phyloP scores from a whole-genome alignment of 2,113 vertebrate species.

The Phrynosoma platyrhinos region DNA sequence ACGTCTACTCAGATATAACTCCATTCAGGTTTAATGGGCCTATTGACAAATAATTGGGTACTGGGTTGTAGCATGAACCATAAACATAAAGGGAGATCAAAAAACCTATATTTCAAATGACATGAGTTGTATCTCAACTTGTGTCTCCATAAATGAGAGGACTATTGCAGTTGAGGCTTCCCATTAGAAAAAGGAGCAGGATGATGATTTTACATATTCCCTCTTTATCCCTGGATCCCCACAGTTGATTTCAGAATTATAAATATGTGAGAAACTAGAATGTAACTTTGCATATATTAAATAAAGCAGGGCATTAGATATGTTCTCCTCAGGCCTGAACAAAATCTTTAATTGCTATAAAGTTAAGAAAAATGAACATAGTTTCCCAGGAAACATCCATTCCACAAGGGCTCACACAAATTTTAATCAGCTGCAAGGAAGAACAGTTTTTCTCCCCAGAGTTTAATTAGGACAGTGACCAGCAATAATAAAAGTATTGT shows the following conservation, averaged over 20 bases:
- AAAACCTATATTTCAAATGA: neutral
- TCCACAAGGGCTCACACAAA: neutral
- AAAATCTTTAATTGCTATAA: conserved; percentile 11
- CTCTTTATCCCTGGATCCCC: neutral
- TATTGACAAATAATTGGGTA: neutral
- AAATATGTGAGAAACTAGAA: neutral
- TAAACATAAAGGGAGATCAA: neutral
- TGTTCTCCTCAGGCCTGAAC: neutral
- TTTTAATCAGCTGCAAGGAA: conserved; percentile 17
- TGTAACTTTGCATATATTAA: neutral
- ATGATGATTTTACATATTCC: neutral
- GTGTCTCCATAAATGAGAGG: neutral
- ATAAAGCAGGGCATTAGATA: neutral
- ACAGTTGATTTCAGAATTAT: neutral
- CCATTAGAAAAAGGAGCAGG: neutral
- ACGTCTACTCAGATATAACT: neutral
- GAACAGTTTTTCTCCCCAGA: neutral
- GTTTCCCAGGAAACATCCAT: conserved; percentile 7
- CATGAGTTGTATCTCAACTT: too few relatives aligned
- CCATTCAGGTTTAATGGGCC: neutral
- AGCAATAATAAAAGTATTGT: neutral
- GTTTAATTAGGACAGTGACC: conserved; percentile 10
- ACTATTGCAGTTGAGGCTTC: neutral
- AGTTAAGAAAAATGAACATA: neutral
- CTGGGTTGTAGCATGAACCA: neutral